Evolutionary conservation across 2,113 vertebrate genomes (phyloP).

Genomic region (Glaucidium brasilianum): DNA sequence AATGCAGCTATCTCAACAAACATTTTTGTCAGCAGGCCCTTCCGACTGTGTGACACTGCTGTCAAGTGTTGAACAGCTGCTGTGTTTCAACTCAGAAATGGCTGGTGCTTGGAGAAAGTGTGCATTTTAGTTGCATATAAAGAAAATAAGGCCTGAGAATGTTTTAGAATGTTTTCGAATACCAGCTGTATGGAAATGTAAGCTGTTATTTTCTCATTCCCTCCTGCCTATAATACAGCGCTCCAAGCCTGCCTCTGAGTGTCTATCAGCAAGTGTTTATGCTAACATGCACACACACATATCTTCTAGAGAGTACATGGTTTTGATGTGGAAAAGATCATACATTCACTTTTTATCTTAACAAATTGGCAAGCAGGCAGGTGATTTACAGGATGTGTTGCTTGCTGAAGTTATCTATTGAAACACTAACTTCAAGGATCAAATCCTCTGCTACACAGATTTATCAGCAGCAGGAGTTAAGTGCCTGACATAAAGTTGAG

Average conservation of each 20-base stretch:
- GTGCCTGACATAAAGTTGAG: slow-evolving; percentile 33
- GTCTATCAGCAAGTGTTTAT: background rate
- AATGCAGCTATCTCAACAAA: background rate
- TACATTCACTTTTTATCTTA: background rate
- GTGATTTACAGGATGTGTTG: background rate
- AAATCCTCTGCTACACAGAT: background rate
- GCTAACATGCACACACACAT: background rate
- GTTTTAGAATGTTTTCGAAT: background rate
- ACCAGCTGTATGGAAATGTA: background rate
- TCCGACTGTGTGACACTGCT: background rate
- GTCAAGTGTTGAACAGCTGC: background rate
- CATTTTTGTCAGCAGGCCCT: background rate
- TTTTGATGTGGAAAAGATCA: background rate
- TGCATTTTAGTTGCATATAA: background rate
- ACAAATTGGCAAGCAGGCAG: background rate
- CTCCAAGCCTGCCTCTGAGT: background rate
- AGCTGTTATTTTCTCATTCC: background rate
- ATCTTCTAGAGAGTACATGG: background rate
- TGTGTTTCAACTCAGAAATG: background rate
- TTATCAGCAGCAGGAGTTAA: slow-evolving; percentile 47
- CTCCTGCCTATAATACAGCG: background rate
- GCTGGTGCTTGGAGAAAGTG: background rate
- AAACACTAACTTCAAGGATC: background rate
- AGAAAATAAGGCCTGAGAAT: background rate
- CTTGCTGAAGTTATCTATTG: background rate